Base-by-base conservation (phyloP, 2,888 invertebrate genomes). In the Drosophila nr. perissopoda region DNA sequence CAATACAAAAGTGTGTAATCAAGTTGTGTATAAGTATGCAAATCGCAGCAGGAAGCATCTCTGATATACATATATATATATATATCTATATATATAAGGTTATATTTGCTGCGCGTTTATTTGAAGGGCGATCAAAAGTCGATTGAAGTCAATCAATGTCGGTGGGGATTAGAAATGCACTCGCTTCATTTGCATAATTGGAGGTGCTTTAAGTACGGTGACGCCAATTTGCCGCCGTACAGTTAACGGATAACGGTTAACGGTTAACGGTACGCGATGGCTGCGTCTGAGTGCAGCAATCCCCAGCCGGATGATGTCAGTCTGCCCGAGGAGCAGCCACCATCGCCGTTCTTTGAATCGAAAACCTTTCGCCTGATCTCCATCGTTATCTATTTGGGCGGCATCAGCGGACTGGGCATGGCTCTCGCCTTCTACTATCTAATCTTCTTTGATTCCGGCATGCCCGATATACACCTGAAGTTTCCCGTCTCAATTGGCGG, bases 341-440 rank as follows among this genome's bases (percentile, higher is more conserved):
- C 79, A 0, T 5, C 83, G 0, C 25, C 78, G 4, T 92, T 92
- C 65, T 89, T 91, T 8, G 91, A 92, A 4, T 83, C 91, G 3
- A 90, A 90, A 57, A 53, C 92, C 4, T 92, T 93, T 69, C 90
- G 92, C 16, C 74, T 88, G 48, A 84, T 93, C 38, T 92, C 93
- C 0, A 57, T 93, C 1, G 74, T 89, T 40, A 62, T 93, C 49
- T 93, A 93, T 68, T 25, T 93, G 65, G 80, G 92, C 31, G 92
- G 92, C 21, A 92, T 93, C 16, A 92, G 93, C 60, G 91, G 93
- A 1, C 59, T 92, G 74, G 92, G 92, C 69, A 83, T 92, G 86
- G 80, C 78, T 0, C 52, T 93, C 48, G 92, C 92, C 4, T 59
- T 92, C 2, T 93, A 93, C 62, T 93, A 90, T 58, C 79, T 93